A percentile compares a stretch with the other conserved stretches of the same genome.
phyloP scores from a whole-genome alignment of 2,113 vertebrate genomes.

The Isurus oxyrinchus region DNA sequence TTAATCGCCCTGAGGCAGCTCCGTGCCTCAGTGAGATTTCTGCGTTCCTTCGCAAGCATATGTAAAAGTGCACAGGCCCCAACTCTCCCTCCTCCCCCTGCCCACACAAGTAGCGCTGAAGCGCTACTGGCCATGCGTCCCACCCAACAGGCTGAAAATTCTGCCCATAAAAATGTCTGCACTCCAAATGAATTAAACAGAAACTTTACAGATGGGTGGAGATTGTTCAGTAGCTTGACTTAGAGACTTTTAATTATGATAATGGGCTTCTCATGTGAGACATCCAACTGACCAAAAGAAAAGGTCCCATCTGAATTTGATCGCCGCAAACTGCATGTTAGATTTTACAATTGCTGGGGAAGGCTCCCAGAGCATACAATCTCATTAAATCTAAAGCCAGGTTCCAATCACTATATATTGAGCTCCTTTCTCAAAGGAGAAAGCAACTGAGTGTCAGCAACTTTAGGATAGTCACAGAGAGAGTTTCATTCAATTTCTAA shows the following conservation, averaged over 20 bases:
- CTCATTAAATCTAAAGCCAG: background rate
- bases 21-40: too few species aligned
- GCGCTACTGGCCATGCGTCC: too few species aligned
- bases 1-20: too few species aligned
- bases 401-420: background rate
- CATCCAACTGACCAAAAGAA: background rate
- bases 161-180: background rate
- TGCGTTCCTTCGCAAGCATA: too few species aligned
- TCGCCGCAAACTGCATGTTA: background rate
- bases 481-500: background rate
- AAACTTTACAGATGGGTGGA: background rate
- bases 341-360: background rate
- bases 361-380: background rate
- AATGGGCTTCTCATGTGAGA: background rate
- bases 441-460: background rate
- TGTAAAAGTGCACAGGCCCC: too few species aligned
- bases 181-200: background rate
- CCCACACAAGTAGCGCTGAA: too few species aligned
- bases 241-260: background rate
- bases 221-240: background rate
- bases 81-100: too few species aligned
- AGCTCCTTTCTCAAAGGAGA: background rate
- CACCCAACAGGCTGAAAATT: too few species aligned
- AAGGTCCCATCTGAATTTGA: background rate
- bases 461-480: background rate